Conservation (phyloP, 2,797 vertebrate genomes). For the Ammospiza maritima region DNA sequence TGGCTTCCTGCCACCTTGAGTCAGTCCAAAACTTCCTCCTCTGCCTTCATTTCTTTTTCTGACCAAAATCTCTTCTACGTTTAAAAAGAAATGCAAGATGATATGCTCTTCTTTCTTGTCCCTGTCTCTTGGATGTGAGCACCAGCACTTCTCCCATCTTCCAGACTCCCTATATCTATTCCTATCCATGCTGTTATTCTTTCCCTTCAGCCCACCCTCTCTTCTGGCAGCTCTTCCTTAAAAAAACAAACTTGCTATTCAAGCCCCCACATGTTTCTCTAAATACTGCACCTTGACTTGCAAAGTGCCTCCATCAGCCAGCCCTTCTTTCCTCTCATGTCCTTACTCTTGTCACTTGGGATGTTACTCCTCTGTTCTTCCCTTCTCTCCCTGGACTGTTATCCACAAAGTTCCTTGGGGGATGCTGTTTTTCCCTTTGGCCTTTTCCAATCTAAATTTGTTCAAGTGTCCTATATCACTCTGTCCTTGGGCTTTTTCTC, state of each 20-base stretch:
- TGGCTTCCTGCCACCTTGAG: constrained; percentile 52
- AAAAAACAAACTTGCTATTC: constrained; percentile 17
- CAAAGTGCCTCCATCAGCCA: neutral
- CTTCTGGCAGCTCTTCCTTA: constrained; percentile 29
- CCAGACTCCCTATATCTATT: constrained; percentile 18
- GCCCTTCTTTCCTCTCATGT: neutral
- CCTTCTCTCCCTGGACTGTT: neutral
- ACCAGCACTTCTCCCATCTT: neutral
- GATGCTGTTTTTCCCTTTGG: neutral
- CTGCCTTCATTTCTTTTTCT: constrained; percentile 28
- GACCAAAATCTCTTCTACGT: neutral
- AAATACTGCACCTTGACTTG: constrained; percentile 41
- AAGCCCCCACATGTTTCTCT: constrained; percentile 7
- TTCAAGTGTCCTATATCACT: neutral
- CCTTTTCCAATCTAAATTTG: constrained; percentile 17
- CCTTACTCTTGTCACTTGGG: neutral
- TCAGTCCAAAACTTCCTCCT: constrained; percentile 14
- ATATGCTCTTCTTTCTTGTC: neutral
- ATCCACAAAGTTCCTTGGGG: neutral
- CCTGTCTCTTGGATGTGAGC: neutral
- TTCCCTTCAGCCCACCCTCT: constrained; percentile 5
- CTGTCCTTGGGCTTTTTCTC: neutral
- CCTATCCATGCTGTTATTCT: constrained; percentile 15
- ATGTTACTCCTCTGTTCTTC: neutral
- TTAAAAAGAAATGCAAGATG: neutral